These are phyloP conservation scores for Tetramorium bicarinatum DNA, from an alignment of 2,888 invertebrate species.

Conservation along the genomic window DNA sequence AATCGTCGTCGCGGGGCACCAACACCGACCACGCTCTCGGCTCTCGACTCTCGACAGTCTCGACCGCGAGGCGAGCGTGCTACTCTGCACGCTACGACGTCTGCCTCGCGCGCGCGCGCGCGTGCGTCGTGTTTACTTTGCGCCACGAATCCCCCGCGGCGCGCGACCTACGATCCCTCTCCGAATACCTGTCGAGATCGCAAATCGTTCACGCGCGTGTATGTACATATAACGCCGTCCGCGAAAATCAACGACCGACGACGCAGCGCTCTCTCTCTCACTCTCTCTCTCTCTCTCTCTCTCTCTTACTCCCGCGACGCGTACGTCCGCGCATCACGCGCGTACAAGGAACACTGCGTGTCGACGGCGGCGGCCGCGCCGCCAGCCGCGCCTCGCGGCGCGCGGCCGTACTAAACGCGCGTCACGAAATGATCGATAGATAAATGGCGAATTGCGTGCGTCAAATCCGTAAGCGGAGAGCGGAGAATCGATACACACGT, in stretches of 20 bases:
- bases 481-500: no score
- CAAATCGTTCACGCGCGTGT: conserved; percentile 21
- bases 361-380: conserved; percentile 23
- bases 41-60: no score
- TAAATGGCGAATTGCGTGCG: background rate
- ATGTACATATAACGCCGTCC: conserved; percentile 55
- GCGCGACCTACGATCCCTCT: conserved; percentile 11
- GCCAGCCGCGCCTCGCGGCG: conserved; percentile 61
- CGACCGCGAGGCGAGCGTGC: no score
- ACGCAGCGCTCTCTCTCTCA: conserved; percentile 21
- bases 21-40: background rate
- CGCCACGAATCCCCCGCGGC: no score
- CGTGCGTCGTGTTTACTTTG: conserved; percentile 2
- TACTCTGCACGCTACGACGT: background rate
- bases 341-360: conserved; percentile 68
- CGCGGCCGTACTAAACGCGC: background rate
- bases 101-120: background rate
- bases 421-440: conserved; percentile 20
- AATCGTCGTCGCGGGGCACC: background rate
- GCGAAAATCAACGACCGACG: conserved; percentile 53
- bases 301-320: conserved; percentile 34
- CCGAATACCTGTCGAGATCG: conserved; percentile 19
- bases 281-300: conserved; percentile 6
- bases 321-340: conserved; percentile 66
- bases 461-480: conserved; percentile 9